Evolutionary conservation across 1,140 invertebrate genomes (phyloP).

Genomic region (Plectrocnemia conspersa): DNA sequence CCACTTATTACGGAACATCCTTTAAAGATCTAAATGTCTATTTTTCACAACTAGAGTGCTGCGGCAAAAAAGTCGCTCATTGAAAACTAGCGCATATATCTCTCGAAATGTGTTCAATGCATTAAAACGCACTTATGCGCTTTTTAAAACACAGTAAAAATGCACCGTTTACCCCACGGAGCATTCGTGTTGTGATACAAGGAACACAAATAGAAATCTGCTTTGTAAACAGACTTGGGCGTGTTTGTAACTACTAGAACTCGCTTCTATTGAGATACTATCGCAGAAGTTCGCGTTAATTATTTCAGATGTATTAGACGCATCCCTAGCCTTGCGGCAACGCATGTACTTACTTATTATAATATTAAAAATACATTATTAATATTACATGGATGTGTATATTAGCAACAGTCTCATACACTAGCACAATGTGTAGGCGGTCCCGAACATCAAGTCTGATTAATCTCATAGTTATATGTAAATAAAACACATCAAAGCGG

Average conservation of each 20-base stretch:
- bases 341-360: neutral
- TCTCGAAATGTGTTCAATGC: no score
- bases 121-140: no score
- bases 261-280: slow-evolving; percentile 24
- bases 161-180: slow-evolving; percentile 10
- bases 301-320: slow-evolving; percentile 9
- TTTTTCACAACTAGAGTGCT: no score
- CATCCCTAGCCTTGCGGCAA: neutral
- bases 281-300: slow-evolving; percentile 21
- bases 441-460: slow-evolving; percentile 29
- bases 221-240: slow-evolving; percentile 29
- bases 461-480: slow-evolving; percentile 34
- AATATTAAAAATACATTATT: neutral
- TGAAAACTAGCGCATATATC: no score
- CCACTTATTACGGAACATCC: no score
- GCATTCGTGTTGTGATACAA: slow-evolving; percentile 19
- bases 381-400: neutral
- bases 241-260: slow-evolving; percentile 9
- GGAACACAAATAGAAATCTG: slow-evolving; percentile 32
- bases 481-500: slow-evolving; percentile 36
- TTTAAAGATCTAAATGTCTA: no score
- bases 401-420: slow-evolving; percentile 2
- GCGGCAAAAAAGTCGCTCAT: no score
- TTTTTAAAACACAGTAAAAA: no score
- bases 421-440: slow-evolving; percentile 15